phyloP scores from a whole-genome alignment of 1,140 invertebrate genomes.

The Agraylea sexmaculata region DNA sequence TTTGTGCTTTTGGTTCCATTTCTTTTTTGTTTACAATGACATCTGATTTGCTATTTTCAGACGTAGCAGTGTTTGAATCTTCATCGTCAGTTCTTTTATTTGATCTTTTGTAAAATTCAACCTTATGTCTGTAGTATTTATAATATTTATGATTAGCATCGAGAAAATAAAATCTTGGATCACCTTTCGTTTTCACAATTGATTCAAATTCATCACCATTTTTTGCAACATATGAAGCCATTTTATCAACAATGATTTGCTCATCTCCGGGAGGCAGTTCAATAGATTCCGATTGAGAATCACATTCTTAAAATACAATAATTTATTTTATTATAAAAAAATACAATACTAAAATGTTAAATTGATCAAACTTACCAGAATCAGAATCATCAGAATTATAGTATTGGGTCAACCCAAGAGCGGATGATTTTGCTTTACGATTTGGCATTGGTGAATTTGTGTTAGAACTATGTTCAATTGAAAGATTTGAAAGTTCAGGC shows the following conservation, averaged over 20 bases:
- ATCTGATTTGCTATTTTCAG: slow-evolving; percentile 19
- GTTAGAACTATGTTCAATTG: slow-evolving; percentile 8
- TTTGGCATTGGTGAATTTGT: slow-evolving; percentile 16
- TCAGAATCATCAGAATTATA: slow-evolving; percentile 43
- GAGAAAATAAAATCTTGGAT: slow-evolving; percentile 73
- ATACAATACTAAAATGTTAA: too few species aligned
- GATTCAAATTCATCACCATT: slow-evolving; percentile 89
- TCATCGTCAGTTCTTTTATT: slow-evolving; percentile 15
- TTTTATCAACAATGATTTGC: slow-evolving; percentile 86
- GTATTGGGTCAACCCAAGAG: slow-evolving; percentile 43
- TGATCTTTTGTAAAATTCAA: slow-evolving; percentile 21
- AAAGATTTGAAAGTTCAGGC: too few species aligned
- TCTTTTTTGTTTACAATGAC: slow-evolving; percentile 29
- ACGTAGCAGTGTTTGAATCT: slow-evolving; percentile 2
- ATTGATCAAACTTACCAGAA: slow-evolving; percentile 27
- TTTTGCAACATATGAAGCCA: slow-evolving; percentile 88
- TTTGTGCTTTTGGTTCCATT: slow-evolving; percentile 23
- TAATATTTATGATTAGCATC: slow-evolving; percentile 60
- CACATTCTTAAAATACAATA: background rate
- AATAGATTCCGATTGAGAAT: slow-evolving; percentile 32
- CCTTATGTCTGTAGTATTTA: slow-evolving; percentile 59
- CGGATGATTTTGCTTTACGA: slow-evolving; percentile 25
- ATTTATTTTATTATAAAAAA: background rate
- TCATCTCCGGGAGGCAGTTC: slow-evolving; percentile 64
- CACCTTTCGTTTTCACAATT: slow-evolving; percentile 75